A percentile compares a stretch with the other conserved stretches of the same genome.
phyloP scores from a whole-genome alignment of 1,140 invertebrate genomes.

The Pseudomyrmex flavicornis region DNA sequence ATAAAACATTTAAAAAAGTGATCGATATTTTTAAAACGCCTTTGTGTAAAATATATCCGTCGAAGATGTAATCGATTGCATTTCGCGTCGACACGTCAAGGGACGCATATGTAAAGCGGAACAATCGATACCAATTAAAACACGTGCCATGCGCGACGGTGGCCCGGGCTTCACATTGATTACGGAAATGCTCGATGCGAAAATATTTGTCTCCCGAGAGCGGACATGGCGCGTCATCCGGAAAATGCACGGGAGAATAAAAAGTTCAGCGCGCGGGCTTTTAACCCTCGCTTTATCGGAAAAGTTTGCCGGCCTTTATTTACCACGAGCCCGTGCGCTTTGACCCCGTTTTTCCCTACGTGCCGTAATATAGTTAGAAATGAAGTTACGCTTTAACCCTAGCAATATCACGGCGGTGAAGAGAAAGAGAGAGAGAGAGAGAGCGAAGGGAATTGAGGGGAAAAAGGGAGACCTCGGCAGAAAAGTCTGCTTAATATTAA shows the following conservation, averaged over 20 bases:
- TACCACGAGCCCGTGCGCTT: slow-evolving; percentile 56
- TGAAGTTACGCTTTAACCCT: slow-evolving; percentile 59
- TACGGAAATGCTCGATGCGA: slow-evolving; percentile 52
- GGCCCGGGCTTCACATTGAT: slow-evolving; percentile 38
- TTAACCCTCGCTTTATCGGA: slow-evolving; percentile 62
- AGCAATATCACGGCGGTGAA: slow-evolving; percentile 27
- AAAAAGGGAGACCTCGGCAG: no score
- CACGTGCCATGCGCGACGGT: neutral
- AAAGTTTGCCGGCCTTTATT: slow-evolving; percentile 59
- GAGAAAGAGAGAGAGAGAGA: neutral
- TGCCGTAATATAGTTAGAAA: slow-evolving; percentile 59
- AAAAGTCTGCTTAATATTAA: slow-evolving; percentile 16
- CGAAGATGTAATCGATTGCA: slow-evolving; percentile 25
- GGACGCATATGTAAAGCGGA: neutral
- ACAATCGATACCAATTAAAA: slow-evolving; percentile 56
- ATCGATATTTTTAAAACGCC: neutral
- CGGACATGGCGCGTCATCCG: slow-evolving; percentile 43
- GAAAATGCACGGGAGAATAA: slow-evolving; percentile 55
- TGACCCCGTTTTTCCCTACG: slow-evolving; percentile 57
- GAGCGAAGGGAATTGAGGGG: no score
- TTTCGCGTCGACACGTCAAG: slow-evolving; percentile 17
- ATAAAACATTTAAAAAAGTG: neutral
- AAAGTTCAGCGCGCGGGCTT: slow-evolving; percentile 46
- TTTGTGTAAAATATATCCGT: neutral
- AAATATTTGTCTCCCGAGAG: slow-evolving; percentile 57